Evolutionary conservation across 2,797 vertebrate genomes (phyloP).

Genomic region (Premnoplex brunnescens): DNA sequence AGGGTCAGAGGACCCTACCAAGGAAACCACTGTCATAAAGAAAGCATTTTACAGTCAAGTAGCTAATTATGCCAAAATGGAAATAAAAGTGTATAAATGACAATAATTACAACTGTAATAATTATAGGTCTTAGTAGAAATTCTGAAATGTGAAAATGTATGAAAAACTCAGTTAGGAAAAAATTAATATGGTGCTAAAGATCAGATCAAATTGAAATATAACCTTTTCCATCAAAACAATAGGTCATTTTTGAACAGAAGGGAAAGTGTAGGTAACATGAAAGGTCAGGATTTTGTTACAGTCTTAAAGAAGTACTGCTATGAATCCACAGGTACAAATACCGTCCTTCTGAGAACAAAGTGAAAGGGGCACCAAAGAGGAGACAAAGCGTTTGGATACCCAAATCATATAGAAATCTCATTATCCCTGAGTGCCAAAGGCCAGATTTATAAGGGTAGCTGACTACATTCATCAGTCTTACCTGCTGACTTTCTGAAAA

Average conservation of each 20-base stretch:
- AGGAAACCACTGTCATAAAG: conserved; percentile 29
- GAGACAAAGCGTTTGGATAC: not conserved
- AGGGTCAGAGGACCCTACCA: not conserved
- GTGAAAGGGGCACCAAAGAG: not conserved
- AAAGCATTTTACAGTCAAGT: not conserved
- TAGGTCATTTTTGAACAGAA: not conserved
- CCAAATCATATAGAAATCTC: not conserved
- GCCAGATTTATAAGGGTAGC: not conserved
- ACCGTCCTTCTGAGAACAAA: not conserved
- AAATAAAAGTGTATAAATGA: conserved; percentile 47
- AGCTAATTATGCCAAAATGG: conserved; percentile 3
- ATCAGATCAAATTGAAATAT: conserved; percentile 5
- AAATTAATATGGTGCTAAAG: not conserved
- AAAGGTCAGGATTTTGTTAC: not conserved
- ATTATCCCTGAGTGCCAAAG: not conserved
- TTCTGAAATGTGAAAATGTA: conserved; percentile 3
- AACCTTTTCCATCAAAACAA: not conserved
- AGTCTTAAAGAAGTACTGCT: not conserved
- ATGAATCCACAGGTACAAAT: not conserved
- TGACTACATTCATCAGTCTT: not conserved
- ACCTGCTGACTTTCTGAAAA: not conserved
- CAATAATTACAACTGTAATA: conserved; percentile 25
- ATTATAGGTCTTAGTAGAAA: conserved; percentile 21
- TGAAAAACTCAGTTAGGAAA: conserved; percentile 1
- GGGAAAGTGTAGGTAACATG: not conserved